Evolutionary conservation across 2,797 vertebrate genomes (phyloP).

Genomic region (Characodon lateralis): DNA sequence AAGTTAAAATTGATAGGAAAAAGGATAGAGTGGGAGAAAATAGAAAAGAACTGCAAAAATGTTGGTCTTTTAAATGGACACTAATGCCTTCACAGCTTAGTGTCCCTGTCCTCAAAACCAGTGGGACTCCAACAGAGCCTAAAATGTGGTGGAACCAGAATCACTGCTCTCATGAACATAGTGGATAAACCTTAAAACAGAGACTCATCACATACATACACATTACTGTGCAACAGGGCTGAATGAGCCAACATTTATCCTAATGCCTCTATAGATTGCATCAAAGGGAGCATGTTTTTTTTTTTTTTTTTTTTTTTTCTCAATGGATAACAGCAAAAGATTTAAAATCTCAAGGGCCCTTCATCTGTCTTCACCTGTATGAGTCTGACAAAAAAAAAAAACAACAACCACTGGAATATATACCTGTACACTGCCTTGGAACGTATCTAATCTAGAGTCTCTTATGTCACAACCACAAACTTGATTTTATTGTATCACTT

Average conservation of each 20-base stretch:
- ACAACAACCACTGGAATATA: neutral
- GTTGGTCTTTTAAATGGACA: neutral
- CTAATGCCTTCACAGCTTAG: constrained; percentile 47
- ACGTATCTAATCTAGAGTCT: neutral
- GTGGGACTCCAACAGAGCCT: constrained; percentile 43
- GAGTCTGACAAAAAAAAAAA: neutral
- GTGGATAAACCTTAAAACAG: constrained; percentile 58
- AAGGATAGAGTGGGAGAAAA: neutral
- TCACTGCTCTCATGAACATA: constrained; percentile 41
- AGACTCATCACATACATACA: constrained; percentile 25
- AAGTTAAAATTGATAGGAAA: neutral
- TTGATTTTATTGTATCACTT: neutral
- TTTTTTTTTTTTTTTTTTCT: neutral
- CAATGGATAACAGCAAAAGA: neutral
- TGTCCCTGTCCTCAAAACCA: constrained; percentile 29
- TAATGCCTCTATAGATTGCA: constrained; percentile 15
- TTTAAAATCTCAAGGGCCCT: neutral
- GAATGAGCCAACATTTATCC: constrained; percentile 47
- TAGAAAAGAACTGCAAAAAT: constrained; percentile 11
- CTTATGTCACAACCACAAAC: neutral
- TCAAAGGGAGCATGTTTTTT: neutral
- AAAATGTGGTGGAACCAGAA: constrained; percentile 60
- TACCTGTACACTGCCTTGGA: neutral
- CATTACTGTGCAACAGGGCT: constrained; percentile 29
- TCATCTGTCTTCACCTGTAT: neutral